Evolutionary conservation across 1,140 invertebrate genomes (phyloP).

Genomic region (Leucophenga varia): DNA sequence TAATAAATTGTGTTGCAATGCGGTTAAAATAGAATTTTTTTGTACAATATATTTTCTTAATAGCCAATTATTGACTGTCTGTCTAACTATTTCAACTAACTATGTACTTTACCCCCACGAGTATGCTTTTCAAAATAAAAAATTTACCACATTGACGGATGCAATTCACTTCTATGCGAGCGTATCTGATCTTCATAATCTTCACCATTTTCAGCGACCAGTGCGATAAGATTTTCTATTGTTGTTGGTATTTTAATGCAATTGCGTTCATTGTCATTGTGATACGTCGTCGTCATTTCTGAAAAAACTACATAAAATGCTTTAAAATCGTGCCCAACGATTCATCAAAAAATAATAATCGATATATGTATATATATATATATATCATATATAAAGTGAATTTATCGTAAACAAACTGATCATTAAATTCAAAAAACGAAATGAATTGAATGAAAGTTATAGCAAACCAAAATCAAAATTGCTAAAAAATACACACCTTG

Average conservation of each 20-base stretch:
- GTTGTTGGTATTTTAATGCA: conserved; percentile 55
- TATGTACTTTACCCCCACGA: not conserved
- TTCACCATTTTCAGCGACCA: conserved; percentile 56
- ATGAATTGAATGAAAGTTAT: conserved; percentile 7
- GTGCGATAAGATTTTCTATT: conserved; percentile 54
- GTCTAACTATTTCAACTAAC: no score
- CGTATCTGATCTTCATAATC: conserved; percentile 56
- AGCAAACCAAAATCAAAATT: not conserved
- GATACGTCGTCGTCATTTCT: conserved; percentile 42
- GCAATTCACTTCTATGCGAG: conserved; percentile 53
- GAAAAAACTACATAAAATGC: conserved; percentile 58
- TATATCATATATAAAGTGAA: conserved; percentile 17
- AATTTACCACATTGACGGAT: conserved; percentile 56
- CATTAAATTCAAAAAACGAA: conserved; percentile 8
- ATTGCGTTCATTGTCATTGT: conserved; percentile 11
- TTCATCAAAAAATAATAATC: conserved; percentile 15
- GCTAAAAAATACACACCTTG: not conserved
- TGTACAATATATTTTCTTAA: not conserved
- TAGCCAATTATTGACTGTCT: not conserved
- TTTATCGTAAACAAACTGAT: not conserved
- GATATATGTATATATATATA: no score
- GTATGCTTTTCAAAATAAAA: conserved; percentile 13
- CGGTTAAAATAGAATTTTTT: no score
- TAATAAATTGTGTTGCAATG: no score
- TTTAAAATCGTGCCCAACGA: conserved; percentile 55